Percentiles rank a stretch among this genome's conserved stretches.
phyloP scores from a whole-genome alignment of 2,888 invertebrate genomes.

The Phengaris arion region DNA sequence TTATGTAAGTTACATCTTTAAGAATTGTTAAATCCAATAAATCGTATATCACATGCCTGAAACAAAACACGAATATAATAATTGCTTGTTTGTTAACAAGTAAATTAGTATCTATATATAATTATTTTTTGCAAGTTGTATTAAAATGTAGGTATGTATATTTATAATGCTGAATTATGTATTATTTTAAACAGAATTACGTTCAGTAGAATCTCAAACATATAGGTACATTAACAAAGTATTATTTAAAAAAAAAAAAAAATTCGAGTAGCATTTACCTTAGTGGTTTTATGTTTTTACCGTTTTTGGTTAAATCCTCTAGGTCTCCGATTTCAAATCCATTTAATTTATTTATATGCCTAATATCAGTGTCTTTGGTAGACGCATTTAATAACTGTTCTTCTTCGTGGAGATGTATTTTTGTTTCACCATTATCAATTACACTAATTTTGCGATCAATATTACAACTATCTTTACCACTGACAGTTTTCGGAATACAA shows the following conservation, averaged over 20 bases:
- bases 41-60: neutral
- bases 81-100: too few relatives aligned
- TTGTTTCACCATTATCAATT: neutral
- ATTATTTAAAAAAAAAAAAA: too few relatives aligned
- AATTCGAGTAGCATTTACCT: neutral
- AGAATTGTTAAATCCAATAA: conserved; percentile 19
- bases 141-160: too few relatives aligned
- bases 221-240: too few relatives aligned
- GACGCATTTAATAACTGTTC: neutral
- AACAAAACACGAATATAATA: neutral
- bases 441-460: neutral
- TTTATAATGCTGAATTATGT: too few relatives aligned
- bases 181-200: too few relatives aligned
- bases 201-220: too few relatives aligned
- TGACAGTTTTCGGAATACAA: neutral
- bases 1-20: neutral
- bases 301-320: neutral
- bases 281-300: neutral
- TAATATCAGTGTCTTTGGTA: neutral
- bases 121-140: too few relatives aligned
- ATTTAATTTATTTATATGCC: neutral
- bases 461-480: neutral
- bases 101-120: too few relatives aligned
- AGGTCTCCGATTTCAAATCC: neutral
- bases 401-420: neutral